These are phyloP conservation scores for fruit fly (Drosophila melanogaster) DNA, from an alignment of 1,140 invertebrate species.

Conservation along the genomic window Release_6_plus_ISO1_MT NT_033777.3:20304501-20305000, in stretches of 20 bases:
- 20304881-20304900: conserved; percentile 86
- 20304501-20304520: conserved; percentile 55
- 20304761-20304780: conserved; percentile 1
- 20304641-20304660: conserved; percentile 88
- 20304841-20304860: conserved; percentile 88
- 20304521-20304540: conserved; percentile 86
- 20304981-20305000: conserved; percentile 11
- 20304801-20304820: conserved; percentile 88
- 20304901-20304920: conserved; percentile 3
- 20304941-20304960: conserved; percentile 38
- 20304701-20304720: conserved; percentile 85
- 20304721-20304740: conserved; percentile 22
- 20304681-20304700: conserved; percentile 87
- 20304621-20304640: conserved; percentile 87
- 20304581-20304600: conserved; percentile 70
- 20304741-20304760: background rate
- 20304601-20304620: conserved; percentile 85
- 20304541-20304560: conserved; percentile 86
- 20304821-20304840: conserved; percentile 85
- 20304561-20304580: conserved; percentile 85
- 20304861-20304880: conserved; percentile 88
- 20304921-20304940: conserved; percentile 19
- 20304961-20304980: conserved; percentile 40
- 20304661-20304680: conserved; percentile 84
- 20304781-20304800: conserved; percentile 88